Evolutionary conservation across 2,888 invertebrate species (phyloP), one percentile per base, ranked within the genome.

Genomic region (Troglohyphantes excavatus): DNA sequence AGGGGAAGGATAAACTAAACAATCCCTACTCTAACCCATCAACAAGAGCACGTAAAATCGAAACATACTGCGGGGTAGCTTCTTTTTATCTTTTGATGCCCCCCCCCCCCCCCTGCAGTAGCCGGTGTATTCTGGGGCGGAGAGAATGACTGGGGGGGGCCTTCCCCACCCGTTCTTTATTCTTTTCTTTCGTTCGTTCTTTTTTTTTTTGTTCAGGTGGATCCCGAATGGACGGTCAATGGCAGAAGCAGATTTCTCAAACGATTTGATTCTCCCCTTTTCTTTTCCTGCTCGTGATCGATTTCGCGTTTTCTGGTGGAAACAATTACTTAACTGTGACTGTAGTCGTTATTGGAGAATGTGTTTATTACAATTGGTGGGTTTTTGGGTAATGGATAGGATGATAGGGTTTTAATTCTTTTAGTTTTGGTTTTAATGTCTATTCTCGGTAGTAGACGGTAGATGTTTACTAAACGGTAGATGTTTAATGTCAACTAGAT

Each of bases 31-130:
- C n/a, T n/a, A 53, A 53, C 13, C 6, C n/a, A n/a, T 53, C 53
- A 53, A 39, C 39, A 39, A n/a, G 53, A 46, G 53, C 53, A 53
- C 53, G 53, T 53, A 53, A 72, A 72, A 72, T 72, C 72, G 72
- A 26, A 72, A 46, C 72, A 72, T 72, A 72, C 72, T 43, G 72
- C 39, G 11, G 68, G 39, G 68, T 11, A 17, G 39, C 39, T 53
- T 53, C 53, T n/a, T 53, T n/a, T 53, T 53, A 53, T 53, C 53
- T 72, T 72, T 26, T 46, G 63, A 23, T 19, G 26, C 43, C 68
- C n/a, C 13, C 11, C n/a, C 68, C 68, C 68, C 19, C 19, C 7
- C 65, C 39, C 72, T 46, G 6, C 46, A 9, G 21, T 17, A 46
- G 26, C 33, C 39, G 5, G 46, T 21, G 39, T 21, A 26, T 72